Base-by-base conservation (phyloP, 2,113 vertebrate genomes). In the Heloderma charlesbogerti region DNA sequence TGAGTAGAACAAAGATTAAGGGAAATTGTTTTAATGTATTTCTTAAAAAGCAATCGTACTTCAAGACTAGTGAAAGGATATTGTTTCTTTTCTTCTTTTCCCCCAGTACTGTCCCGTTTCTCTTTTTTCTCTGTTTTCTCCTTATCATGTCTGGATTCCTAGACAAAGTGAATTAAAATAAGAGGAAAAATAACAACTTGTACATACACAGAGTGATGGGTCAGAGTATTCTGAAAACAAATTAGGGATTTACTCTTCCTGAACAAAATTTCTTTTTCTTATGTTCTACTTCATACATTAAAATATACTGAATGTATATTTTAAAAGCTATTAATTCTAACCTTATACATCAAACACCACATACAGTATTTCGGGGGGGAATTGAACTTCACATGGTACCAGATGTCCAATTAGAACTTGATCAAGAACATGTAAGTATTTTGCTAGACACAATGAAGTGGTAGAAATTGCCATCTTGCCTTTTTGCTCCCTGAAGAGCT, bases 41-140 rank as follows among this genome's bases (percentile, higher is more conserved):
- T 63, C 51, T 66, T n/a, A 87, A 67, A 88, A 91, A 92, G n/a
- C 0, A 1, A 91, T 91, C 2, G 1, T 91, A 0, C 2, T 45
- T 22, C 69, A 91, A 71, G 12, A 0, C 2, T 79, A 9, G 87
- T 86, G 94, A 86, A 98, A 99, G 98, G 98, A 99, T 99, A 99
- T 99, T 99, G 98, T 97, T 98, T 99, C 98, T 99, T 98, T 96
- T 99, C 98, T 97, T 99, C 98, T 96, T 98, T 98, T 94, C 98
- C 97, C 88, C 98, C 98, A 95, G 98, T 97, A 95, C 97, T 98
- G 80, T 98, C 98, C 60, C 99, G 97, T 96, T 99, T 99, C 91
- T 99, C 98, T 93, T 98, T 98, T 96, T 99, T 99, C 93, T 98
- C 99, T 88, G 98, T 92, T 96, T 99, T 99, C 95, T 99, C 97